Evolutionary conservation across 2,888 invertebrate species (phyloP).

Genomic region (Nomada fabriciana): DNA sequence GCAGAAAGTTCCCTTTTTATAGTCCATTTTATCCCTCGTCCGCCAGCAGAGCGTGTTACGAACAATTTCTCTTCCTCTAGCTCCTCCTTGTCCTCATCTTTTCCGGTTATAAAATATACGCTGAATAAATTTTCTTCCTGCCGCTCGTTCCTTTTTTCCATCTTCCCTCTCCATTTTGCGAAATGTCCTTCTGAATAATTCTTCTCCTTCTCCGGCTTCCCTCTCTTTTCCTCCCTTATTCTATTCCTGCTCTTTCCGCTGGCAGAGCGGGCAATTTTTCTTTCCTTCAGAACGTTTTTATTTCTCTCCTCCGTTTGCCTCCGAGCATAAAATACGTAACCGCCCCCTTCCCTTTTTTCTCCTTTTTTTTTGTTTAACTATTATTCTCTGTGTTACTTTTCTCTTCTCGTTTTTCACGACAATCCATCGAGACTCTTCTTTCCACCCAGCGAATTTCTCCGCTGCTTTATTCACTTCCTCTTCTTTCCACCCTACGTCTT

Average conservation of each 20-base stretch:
- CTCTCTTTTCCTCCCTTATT: too few species aligned
- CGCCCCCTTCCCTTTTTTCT: background rate
- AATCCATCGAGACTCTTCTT: slow-evolving; percentile 21
- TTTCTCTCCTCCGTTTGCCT: slow-evolving; percentile 41
- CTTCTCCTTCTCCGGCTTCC: slow-evolving; percentile 13
- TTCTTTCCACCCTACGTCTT: slow-evolving; percentile 24
- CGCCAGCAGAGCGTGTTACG: too few species aligned
- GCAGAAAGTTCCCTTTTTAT: background rate
- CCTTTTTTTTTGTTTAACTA: slow-evolving; percentile 23
- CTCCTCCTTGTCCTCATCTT: background rate
- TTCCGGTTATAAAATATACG: background rate
- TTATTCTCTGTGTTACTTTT: slow-evolving; percentile 33
- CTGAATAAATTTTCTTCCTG: background rate
- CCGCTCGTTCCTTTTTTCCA: background rate
- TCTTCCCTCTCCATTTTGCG: background rate
- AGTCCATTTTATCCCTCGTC: background rate
- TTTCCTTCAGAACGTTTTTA: slow-evolving; percentile 33
- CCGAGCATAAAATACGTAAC: slow-evolving; percentile 24
- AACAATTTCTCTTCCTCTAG: background rate
- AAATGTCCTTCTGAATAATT: slow-evolving; percentile 3
- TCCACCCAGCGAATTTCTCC: slow-evolving; percentile 33
- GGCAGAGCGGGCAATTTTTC: slow-evolving; percentile 36
- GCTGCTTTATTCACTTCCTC: slow-evolving; percentile 44
- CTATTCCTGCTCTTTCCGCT: background rate
- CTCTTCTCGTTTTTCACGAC: slow-evolving; percentile 32